Evolutionary conservation across 2,888 invertebrate genomes (phyloP).

Genomic region (Ypsolopha scabrella): DNA sequence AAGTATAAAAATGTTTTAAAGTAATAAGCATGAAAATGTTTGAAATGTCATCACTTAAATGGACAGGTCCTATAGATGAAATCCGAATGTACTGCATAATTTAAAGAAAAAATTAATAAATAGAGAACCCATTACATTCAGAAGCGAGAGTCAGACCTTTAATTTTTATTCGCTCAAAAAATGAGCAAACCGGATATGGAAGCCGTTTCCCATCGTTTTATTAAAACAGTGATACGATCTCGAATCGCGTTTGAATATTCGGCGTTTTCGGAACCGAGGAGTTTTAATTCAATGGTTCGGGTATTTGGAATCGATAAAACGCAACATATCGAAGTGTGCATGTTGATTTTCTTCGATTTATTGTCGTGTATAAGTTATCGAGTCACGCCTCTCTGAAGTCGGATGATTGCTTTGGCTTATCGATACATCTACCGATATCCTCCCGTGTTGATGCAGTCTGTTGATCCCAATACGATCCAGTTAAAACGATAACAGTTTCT

Average conservation of each 20-base stretch:
- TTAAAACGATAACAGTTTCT: slow-evolving; percentile 1
- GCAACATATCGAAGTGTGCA: slow-evolving; percentile 32
- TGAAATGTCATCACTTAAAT: no score
- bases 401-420: slow-evolving; percentile 44
- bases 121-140: no score
- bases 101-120: no score
- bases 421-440: slow-evolving; percentile 34
- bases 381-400: slow-evolving; percentile 40
- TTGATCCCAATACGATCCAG: background rate
- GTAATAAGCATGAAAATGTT: no score
- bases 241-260: slow-evolving; percentile 27
- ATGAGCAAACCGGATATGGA: slow-evolving; percentile 56
- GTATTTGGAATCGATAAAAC: slow-evolving; percentile 23
- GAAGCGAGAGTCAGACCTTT: no score
- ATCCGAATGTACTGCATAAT: no score
- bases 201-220: slow-evolving; percentile 59
- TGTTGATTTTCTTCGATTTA: slow-evolving; percentile 58
- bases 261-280: slow-evolving; percentile 6
- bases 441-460: slow-evolving; percentile 6
- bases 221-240: slow-evolving; percentile 65
- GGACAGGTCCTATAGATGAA: no score
- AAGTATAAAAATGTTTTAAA: no score
- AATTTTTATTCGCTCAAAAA: slow-evolving; percentile 21
- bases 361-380: slow-evolving; percentile 39
- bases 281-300: slow-evolving; percentile 50